phyloP scores from a whole-genome alignment of 2,113 vertebrate genomes.

The Pseudopodoces humilis region DNA sequence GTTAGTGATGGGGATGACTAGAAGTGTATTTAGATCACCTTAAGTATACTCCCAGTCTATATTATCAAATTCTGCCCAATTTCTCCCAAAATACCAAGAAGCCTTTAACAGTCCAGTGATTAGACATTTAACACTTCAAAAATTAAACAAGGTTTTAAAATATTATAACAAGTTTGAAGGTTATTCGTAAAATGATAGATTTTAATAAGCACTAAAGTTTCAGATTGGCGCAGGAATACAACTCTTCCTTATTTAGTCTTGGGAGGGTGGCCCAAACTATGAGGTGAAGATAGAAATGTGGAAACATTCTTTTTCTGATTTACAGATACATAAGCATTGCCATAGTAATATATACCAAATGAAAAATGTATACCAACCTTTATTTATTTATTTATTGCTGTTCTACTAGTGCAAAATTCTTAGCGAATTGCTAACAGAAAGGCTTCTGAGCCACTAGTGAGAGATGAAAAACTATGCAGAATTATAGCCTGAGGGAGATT shows the following conservation, averaged over 20 bases:
- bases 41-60: background rate
- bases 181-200: background rate
- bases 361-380: background rate
- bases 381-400: background rate
- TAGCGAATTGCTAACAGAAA: conserved; percentile 40
- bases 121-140: background rate
- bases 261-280: background rate
- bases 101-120: background rate
- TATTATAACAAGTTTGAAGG: background rate
- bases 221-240: background rate
- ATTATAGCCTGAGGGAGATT: conserved; percentile 68
- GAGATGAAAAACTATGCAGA: conserved; percentile 72
- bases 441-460: conserved; percentile 46
- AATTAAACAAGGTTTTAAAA: conserved; percentile 10
- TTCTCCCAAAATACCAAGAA: background rate
- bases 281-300: background rate
- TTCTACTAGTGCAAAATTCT: background rate
- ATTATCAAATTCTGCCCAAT: background rate
- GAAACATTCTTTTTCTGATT: conserved; percentile 10
- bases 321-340: background rate
- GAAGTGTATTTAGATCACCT: background rate
- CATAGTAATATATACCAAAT: conserved; percentile 28
- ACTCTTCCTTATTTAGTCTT: background rate
- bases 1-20: background rate
- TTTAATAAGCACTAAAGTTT: background rate